Evolutionary conservation across 2,113 vertebrate genomes (phyloP), one percentile per base, ranked within the genome.

Genomic region (Leucopternis melanops): DNA sequence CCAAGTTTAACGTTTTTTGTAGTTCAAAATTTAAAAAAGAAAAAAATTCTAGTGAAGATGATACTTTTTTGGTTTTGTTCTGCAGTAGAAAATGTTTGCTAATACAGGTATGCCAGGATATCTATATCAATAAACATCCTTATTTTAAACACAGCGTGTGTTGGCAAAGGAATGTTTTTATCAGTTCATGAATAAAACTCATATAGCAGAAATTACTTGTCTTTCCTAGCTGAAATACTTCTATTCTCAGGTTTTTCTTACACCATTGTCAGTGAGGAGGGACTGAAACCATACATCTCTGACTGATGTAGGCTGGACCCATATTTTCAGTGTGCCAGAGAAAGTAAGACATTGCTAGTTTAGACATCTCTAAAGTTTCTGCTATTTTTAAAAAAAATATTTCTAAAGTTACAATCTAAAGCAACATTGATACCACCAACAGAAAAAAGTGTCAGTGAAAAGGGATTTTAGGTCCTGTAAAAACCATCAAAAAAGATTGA

Each of bases 161-260:
- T 73, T 96, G 90, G 81, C 85, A 92, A 92, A 92, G 44, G 32
- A 93, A 69, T 59, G n/a, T 25, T 93, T 89, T 75, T 85, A 74
- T 87, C 25, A 4, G 16, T 52, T 85, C 23, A 1, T 69, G 73
- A 85, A 85, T 75, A 58, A 91, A 88, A 73, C 13, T 91, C 62
- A 16, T 34, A 22, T 29, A 67, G 78, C 54, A 90, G 81, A 93
- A 95, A 73, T 38, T 1, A 32, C 38, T 92, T 0, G 4, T 65
- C 50, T 84, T 78, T 94, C 62, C 66, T 25, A 92, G 62, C 42
- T 90, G 78, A 94, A 90, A 75, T 94, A 25, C 16, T 79, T 94
- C 23, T 38, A 0, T 29, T 79, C 36, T 80, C 67, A 38, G 20
- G 1, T 73, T 94, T 90, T 85, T 88, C 47, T 91, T 90, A 10